Evolutionary conservation across 2,888 invertebrate species (phyloP), one percentile per base, ranked within the genome.

Genomic region (Xylophagus ater): DNA sequence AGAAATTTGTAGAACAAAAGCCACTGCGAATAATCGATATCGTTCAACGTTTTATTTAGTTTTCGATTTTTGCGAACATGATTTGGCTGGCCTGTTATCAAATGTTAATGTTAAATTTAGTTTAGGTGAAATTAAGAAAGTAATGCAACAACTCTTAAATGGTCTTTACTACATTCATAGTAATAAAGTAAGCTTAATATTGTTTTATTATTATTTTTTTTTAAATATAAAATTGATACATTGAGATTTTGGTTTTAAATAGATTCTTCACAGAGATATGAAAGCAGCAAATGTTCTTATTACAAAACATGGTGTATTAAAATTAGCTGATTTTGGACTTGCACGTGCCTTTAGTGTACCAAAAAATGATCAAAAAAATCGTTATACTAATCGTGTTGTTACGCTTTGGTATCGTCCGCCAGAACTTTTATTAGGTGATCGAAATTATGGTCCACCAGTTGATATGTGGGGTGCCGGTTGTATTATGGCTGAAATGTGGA

Each of bases 401-500:
- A 96, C 97, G 0, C 62, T 98, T 40, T 94, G 97, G 97, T 98
- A 98, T 59, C 64, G 76, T 15, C 76, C 76, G 13, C 76, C 76
- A 0, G 75, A 75, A 49, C 53, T 75, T 3, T 58, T 82, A 10
- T 59, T 81, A 6, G 82, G 92, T 23, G 88, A 93, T 54, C 72
- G 97, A 10, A 90, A 94, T 66, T 98, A 98, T 56, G 93, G 93
- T 0, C 90, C 96, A 1, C 87, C 94, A 0, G 93, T 98, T 10
- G 98, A 99, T 68, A 76, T 97, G 68, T 88, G 88, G 88, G 88
- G 88, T 1, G 96, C 93, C 1, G 98, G 98, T 0, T 99, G 98
- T 59, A 98, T 98, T 46, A 97, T 98, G 97, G 97, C 97, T 0
- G 98, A 98, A 69, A 90, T 98, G 90, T 98, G 97, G 97, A 97